Conservation (phyloP, 1,140 invertebrate genomes). For the Drosophila ambigua region DNA sequence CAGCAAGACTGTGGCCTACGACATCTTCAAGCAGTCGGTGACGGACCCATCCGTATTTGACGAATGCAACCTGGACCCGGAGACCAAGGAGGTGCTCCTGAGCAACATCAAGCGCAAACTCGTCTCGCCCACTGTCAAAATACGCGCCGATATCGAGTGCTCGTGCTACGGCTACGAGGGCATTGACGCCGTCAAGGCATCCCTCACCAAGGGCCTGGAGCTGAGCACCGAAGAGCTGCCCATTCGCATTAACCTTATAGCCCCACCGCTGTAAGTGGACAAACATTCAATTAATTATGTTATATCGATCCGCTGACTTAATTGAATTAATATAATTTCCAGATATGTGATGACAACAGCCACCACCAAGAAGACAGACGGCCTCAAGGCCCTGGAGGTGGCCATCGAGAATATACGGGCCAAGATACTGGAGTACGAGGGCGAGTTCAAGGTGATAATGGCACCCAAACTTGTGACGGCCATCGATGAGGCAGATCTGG, state of each 20-base stretch:
- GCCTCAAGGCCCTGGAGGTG: constrained; percentile 93
- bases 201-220: constrained; percentile 95
- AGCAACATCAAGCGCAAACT: constrained; percentile 98
- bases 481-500: constrained; percentile 97
- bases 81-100: constrained; percentile 96
- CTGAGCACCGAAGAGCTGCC: constrained; percentile 96
- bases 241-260: constrained; percentile 99
- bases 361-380: constrained; percentile 97
- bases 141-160: constrained; percentile 98
- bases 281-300: constrained; percentile 21
- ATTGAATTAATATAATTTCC: constrained; percentile 9
- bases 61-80: constrained; percentile 97
- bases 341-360: constrained; percentile 95
- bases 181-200: constrained; percentile 98
- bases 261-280: constrained; percentile 92
- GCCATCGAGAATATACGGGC: constrained; percentile 95
- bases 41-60: constrained; percentile 96
- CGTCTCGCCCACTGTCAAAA: constrained; percentile 99
- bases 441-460: constrained; percentile 97
- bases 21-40: constrained; percentile 99
- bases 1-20: constrained; percentile 97
- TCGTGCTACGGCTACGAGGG: constrained; percentile 99
- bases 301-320: not conserved
- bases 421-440: constrained; percentile 92
- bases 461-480: constrained; percentile 99